Conservation (phyloP, 2,797 vertebrate species). For the Saxicola maurus region DNA sequence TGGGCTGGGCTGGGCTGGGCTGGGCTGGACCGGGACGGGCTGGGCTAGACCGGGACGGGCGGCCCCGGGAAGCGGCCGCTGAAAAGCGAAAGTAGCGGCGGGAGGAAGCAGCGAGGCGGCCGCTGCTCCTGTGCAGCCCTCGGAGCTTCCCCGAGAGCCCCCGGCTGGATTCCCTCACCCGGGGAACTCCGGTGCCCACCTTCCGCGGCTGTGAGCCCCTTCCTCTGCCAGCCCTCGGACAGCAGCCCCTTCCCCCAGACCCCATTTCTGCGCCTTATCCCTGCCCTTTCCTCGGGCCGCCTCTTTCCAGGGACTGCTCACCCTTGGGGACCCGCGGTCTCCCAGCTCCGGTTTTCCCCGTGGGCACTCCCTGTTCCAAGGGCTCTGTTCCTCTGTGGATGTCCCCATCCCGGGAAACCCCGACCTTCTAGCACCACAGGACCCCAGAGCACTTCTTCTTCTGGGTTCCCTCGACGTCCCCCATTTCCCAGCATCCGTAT, state of each 20-base stretch:
- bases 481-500: background rate
- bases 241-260: background rate
- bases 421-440: background rate
- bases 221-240: background rate
- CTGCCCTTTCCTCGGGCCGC: background rate
- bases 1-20: background rate
- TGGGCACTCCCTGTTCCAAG: background rate
- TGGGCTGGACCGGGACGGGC: background rate
- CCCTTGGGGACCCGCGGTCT: no score
- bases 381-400: background rate
- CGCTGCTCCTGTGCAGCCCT: background rate
- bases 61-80: background rate
- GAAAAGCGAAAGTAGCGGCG: constrained; percentile 9
- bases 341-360: background rate
- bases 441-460: background rate
- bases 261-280: background rate
- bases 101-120: background rate
- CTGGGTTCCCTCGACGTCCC: no score
- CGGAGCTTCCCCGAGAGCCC: background rate
- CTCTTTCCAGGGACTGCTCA: background rate
- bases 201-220: accelerated
- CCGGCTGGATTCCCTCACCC: background rate
- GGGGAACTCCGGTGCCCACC: accelerated
- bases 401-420: accelerated
- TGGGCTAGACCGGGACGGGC: background rate